Evolutionary conservation across 2,113 vertebrate species (phyloP).

Genomic region (Melanerpes aurifrons): DNA sequence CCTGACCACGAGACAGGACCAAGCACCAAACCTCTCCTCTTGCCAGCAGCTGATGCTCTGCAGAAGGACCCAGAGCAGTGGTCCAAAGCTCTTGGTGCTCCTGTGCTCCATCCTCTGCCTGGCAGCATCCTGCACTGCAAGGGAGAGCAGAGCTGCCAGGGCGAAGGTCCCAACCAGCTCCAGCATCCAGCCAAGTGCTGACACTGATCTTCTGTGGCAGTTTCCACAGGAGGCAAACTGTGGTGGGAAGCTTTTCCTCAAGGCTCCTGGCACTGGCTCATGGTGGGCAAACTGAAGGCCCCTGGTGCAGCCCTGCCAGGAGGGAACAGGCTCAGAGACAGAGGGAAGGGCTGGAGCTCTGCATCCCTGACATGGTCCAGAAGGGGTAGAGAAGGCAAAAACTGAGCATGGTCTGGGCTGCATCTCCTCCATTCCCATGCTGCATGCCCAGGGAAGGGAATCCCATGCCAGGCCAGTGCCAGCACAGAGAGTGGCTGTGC

Average conservation of each 20-base stretch:
- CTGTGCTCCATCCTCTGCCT: rapidly evolving
- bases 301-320: rapidly evolving
- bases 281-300: neutral
- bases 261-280: neutral
- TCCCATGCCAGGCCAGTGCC: rapidly evolving
- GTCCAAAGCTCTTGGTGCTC: neutral
- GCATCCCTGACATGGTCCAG: neutral
- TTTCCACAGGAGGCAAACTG: neutral
- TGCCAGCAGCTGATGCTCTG: neutral
- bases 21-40: neutral
- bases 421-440: rapidly evolving
- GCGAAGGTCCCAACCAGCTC: too few species aligned
- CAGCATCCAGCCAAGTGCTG: neutral
- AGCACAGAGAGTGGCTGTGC: rapidly evolving
- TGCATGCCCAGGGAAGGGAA: rapidly evolving
- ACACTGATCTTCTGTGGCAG: neutral
- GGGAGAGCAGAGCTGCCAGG: neutral
- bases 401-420: rapidly evolving
- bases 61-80: rapidly evolving
- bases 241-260: rapidly evolving
- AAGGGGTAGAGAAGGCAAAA: neutral
- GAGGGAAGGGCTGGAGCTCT: neutral
- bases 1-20: neutral
- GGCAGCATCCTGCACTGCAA: rapidly evolving
- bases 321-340: rapidly evolving